Percentiles rank a stretch among this genome's conserved stretches.
Conservation (phyloP, 2,113 vertebrate genomes). For the Phyllostomus hastatus region DNA sequence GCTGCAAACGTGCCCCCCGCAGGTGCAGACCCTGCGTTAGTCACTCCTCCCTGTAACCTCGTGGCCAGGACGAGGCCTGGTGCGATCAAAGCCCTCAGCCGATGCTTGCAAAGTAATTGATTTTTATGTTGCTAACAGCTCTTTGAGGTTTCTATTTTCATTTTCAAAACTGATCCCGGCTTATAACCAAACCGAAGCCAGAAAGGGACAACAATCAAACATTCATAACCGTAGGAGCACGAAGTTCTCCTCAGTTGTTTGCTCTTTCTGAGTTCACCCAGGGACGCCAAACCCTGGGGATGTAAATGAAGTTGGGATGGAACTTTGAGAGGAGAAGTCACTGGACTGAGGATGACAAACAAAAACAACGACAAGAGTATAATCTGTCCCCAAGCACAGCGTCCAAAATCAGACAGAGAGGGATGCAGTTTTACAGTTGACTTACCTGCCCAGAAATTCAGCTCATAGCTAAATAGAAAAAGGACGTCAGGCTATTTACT, state of each 20-base stretch:
- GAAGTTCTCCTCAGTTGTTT: not conserved
- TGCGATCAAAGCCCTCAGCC: not conserved
- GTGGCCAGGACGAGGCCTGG: not conserved
- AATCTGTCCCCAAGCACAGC: slow-evolving; percentile 33
- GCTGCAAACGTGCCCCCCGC: not conserved
- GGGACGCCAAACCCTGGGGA: not conserved
- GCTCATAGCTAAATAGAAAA: not conserved
- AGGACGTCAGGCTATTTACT: not conserved
- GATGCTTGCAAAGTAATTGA: not conserved
- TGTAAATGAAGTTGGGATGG: slow-evolving; percentile 7
- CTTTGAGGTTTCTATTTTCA: not conserved
- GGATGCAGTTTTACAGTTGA: slow-evolving; percentile 42
- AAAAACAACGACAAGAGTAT: not conserved
- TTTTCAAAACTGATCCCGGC: not conserved
- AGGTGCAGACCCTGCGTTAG: too few species aligned
- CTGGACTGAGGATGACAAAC: slow-evolving; percentile 42
- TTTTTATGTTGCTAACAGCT: not conserved
- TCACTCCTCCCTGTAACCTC: not conserved
- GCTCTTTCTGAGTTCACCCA: slow-evolving; percentile 24
- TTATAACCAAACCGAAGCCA: slow-evolving; percentile 20
- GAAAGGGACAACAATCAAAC: not conserved
- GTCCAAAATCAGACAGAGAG: slow-evolving; percentile 44
- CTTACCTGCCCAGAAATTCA: slow-evolving; percentile 48
- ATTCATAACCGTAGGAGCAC: not conserved
- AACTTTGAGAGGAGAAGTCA: not conserved